phyloP scores from a whole-genome alignment of 2,888 invertebrate genomes.

The Drosophila birchii region DNA sequence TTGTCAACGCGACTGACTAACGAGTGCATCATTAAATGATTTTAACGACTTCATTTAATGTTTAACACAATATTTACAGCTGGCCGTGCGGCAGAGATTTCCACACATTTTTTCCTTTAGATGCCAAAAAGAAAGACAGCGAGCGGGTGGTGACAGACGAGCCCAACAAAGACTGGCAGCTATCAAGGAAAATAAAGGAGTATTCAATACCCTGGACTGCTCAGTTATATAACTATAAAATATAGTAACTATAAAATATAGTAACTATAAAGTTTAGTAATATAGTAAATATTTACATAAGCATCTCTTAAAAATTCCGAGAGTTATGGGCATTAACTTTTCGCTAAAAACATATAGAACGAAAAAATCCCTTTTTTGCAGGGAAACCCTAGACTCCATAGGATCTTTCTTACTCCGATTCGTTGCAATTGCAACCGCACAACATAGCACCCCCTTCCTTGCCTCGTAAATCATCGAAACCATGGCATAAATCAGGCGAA shows the following conservation, averaged over 20 bases:
- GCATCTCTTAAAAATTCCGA: neutral
- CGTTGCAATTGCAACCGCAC: neutral
- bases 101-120: slow-evolving; percentile 22
- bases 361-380: too few relatives aligned
- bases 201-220: slow-evolving; percentile 5
- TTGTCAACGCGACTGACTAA: slow-evolving; percentile 78
- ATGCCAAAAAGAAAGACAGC: neutral
- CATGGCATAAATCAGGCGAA: slow-evolving; percentile 32
- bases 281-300: neutral
- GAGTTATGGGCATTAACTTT: neutral
- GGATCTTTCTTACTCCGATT: neutral
- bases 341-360: neutral
- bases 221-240: neutral
- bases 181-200: neutral
- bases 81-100: slow-evolving; percentile 35
- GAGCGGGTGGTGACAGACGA: slow-evolving; percentile 12
- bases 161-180: neutral
- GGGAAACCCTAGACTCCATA: neutral
- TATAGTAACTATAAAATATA: neutral
- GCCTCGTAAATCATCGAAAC: slow-evolving; percentile 30
- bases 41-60: slow-evolving; percentile 83
- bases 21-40: slow-evolving; percentile 82
- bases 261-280: too few relatives aligned
- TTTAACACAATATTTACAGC: slow-evolving; percentile 75
- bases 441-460: neutral